These are phyloP conservation scores for Drosophila erecta DNA, from an alignment of 1,140 invertebrate genomes.

Conservation along the genomic window DNA sequence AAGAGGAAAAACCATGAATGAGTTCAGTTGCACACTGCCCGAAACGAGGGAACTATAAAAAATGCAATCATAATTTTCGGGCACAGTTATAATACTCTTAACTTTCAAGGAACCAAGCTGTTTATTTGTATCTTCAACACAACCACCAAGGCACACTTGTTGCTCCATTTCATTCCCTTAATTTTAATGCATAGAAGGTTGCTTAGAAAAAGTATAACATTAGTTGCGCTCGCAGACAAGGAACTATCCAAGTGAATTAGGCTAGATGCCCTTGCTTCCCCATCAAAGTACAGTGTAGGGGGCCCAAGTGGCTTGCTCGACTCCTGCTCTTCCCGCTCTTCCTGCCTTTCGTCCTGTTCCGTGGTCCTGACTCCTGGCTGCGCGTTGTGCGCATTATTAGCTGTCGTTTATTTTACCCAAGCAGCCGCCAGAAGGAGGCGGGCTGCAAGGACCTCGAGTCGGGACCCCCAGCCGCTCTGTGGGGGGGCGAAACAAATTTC, in stretches of 20 bases:
- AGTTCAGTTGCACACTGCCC: not conserved
- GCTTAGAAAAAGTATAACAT: not conserved
- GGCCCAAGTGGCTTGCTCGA: constrained; percentile 47
- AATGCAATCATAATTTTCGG: no score
- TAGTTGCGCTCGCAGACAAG: not conserved
- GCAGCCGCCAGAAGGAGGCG: constrained; percentile 32
- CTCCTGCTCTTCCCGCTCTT: constrained; percentile 1
- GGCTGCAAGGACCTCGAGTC: constrained; percentile 9
- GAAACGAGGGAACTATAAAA: not conserved
- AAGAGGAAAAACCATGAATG: not conserved
- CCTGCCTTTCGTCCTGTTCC: not conserved
- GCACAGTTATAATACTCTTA: no score
- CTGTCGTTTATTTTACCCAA: constrained; percentile 79
- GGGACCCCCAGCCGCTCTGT: constrained; percentile 35
- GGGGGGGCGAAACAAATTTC: constrained; percentile 66
- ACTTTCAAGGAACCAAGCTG: no score
- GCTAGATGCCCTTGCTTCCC: constrained; percentile 10
- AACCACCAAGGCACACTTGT: no score
- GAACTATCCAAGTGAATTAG: constrained; percentile 12
- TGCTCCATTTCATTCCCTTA: no score
- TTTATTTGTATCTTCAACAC: no score
- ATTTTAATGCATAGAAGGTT: no score
- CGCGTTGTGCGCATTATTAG: constrained; percentile 79
- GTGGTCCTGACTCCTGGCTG: constrained; percentile 43
- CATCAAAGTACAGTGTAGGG: constrained; percentile 13